Percentiles rank a stretch among this genome's conserved stretches.
phyloP scores from a whole-genome alignment of 1,140 invertebrate species.

The Pararge aegeria region DNA sequence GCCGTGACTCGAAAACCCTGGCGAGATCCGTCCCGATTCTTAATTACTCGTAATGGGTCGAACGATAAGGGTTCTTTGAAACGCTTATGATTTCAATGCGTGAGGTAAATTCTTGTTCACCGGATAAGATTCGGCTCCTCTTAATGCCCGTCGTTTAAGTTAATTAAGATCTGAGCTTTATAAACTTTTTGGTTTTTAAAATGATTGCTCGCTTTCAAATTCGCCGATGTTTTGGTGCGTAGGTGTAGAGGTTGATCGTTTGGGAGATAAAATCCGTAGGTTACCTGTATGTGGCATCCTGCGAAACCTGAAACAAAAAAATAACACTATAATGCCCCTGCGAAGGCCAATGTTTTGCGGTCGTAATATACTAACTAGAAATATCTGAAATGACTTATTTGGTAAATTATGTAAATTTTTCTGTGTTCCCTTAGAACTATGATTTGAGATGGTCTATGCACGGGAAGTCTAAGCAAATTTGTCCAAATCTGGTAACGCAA shows the following conservation, averaged over 20 bases:
- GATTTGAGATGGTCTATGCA: too few relatives aligned
- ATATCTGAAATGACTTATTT: too few relatives aligned
- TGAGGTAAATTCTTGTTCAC: constrained; percentile 57
- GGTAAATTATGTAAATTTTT: too few relatives aligned
- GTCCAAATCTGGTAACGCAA: too few relatives aligned
- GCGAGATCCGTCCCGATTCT: constrained; percentile 42
- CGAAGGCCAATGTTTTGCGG: constrained; percentile 11
- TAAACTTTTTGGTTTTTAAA: constrained; percentile 20
- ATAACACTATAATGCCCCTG: constrained; percentile 16
- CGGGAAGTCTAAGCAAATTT: too few relatives aligned
- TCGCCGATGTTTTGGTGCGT: constrained; percentile 30
- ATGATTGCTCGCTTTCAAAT: constrained; percentile 24
- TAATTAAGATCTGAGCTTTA: constrained; percentile 61
- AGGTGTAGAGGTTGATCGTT: constrained; percentile 26
- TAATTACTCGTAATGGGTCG: constrained; percentile 72
- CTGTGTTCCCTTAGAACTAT: too few relatives aligned
- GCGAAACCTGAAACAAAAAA: constrained; percentile 53
- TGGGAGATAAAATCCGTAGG: constrained; percentile 15
- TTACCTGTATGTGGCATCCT: constrained; percentile 69
- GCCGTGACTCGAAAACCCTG: constrained; percentile 2
- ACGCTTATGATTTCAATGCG: constrained; percentile 77
- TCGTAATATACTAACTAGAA: too few relatives aligned
- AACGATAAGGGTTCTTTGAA: constrained; percentile 69
- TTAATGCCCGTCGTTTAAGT: constrained; percentile 49
- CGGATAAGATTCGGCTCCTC: constrained; percentile 31